A percentile compares a stretch with the other conserved stretches of the same genome.
Evolutionary conservation across 2,113 vertebrate genomes (phyloP).

Genomic region (Gorsachius goisagi): DNA sequence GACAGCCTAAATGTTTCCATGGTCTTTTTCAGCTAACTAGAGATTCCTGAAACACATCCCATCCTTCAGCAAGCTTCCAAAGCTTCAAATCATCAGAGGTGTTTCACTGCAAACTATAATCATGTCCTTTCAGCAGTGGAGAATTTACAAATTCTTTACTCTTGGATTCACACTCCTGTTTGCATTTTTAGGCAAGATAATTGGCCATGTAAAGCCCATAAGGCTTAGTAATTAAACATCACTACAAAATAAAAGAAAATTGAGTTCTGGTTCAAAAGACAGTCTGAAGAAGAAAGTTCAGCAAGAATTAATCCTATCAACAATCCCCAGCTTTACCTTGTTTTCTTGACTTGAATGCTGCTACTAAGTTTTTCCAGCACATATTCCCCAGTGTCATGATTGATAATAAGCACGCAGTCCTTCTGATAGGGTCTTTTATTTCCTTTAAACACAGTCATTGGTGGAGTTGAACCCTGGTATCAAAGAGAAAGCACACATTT

Average conservation of each 20-base stretch:
- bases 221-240: neutral
- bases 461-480: conserved; percentile 91
- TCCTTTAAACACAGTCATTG: conserved; percentile 98
- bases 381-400: conserved; percentile 96
- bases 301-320: neutral
- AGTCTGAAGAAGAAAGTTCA: neutral
- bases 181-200: conserved; percentile 16
- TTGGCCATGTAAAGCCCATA: neutral
- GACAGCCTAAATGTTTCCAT: neutral
- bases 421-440: conserved; percentile 98
- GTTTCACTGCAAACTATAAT: neutral
- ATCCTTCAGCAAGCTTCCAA: neutral
- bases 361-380: conserved; percentile 96
- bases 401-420: conserved; percentile 98
- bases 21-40: neutral
- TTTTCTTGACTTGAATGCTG: conserved; percentile 99
- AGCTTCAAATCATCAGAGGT: neutral
- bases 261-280: neutral
- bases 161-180: neutral
- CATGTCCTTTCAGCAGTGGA: neutral
- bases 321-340: conserved; percentile 80
- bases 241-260: neutral
- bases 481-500: conserved; percentile 14
- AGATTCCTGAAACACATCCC: neutral
- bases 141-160: neutral